Percentiles rank a stretch among this genome's conserved stretches.
phyloP scores from a whole-genome alignment of 2,888 invertebrate species.

The Toxonevra muliebris region DNA sequence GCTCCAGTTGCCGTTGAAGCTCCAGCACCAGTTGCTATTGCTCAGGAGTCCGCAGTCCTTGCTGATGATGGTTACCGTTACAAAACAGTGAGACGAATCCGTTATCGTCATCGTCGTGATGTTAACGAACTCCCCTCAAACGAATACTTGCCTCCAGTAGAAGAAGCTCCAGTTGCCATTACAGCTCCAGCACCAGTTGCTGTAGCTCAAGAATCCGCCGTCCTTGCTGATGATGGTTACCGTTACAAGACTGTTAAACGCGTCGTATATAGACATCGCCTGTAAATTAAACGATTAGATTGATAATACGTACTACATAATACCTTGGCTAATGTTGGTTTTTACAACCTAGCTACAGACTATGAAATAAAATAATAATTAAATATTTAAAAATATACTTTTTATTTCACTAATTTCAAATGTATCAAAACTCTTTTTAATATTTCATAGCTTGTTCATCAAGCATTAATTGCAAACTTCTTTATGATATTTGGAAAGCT shows the following conservation, averaged over 20 bases:
- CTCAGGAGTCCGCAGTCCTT: slow-evolving; percentile 28
- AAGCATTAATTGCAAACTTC: too few relatives aligned
- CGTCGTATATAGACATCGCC: slow-evolving; percentile 47
- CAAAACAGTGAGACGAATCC: slow-evolving; percentile 51
- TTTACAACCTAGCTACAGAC: too few relatives aligned
- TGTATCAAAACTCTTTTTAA: too few relatives aligned
- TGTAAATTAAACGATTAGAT: slow-evolving; percentile 48
- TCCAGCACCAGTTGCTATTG: slow-evolving; percentile 38
- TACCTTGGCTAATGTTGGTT: background rate
- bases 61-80: slow-evolving; percentile 44
- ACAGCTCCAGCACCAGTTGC: too few relatives aligned
- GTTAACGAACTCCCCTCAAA: slow-evolving; percentile 46
- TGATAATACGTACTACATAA: slow-evolving; percentile 9
- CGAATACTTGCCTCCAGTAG: slow-evolving; percentile 51
- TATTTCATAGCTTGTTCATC: too few relatives aligned
- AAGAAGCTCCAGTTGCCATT: slow-evolving; percentile 37
- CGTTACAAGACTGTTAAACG: slow-evolving; percentile 54
- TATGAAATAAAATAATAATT: too few relatives aligned
- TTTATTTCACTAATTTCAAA: too few relatives aligned
- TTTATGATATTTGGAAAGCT: too few relatives aligned
- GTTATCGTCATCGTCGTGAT: slow-evolving; percentile 45
- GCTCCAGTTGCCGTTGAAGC: slow-evolving; percentile 49
- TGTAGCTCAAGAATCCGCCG: slow-evolving; percentile 31
- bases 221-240: slow-evolving; percentile 51
- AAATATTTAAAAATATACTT: too few relatives aligned